Evolutionary conservation across 1,140 invertebrate species (phyloP), one percentile per base, ranked within the genome.

Genomic region (Chionoecetes opilio): DNA sequence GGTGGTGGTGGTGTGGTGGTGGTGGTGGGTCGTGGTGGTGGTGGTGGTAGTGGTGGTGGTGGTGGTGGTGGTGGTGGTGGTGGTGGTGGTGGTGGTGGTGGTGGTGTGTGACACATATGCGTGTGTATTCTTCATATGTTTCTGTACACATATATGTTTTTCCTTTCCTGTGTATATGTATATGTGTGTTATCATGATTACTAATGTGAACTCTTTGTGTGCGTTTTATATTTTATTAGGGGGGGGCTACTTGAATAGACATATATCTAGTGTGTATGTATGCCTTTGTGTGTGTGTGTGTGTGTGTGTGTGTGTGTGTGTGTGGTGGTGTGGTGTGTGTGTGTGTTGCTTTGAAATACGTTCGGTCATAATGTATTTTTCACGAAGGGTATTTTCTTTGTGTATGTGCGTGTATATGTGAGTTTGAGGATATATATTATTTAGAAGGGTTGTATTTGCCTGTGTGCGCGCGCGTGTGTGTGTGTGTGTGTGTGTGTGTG

Each of bases 221-320:
- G 86, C n/a, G 86, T 87, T 29, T 9, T 87, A 5, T 75, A 26
- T 75, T 26, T 75, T 75, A n/a, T n/a, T n/a, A n/a, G n/a, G n/a
- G n/a, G n/a, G n/a, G n/a, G n/a, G n/a, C 21, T 75, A 3, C 0
- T 26, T 21, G 63, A 21, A 21, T n/a, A 21, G 21, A 21, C n/a
- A 75, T n/a, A 75, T 21, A n/a, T 75, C 0, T 63, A 21, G 6
- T 26, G 53, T 63, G 53, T 75, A 75, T 75, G 53, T 75, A 75
- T 75, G n/a, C 21, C 63, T 75, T 75, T n/a, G 63, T 75, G 63
- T 75, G 63, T 75, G 21, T 75, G 86, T 87, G 38, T 87, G 86
- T 87, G 38, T 87, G 29, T 87, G 38, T 41, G 31, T 87, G 86
- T 87, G 29, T 34, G 31, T 34, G 86, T 87, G 38, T 87, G 86